phyloP scores from a whole-genome alignment of 2,888 invertebrate genomes.

The Drosophila pseudotalamancana region DNA sequence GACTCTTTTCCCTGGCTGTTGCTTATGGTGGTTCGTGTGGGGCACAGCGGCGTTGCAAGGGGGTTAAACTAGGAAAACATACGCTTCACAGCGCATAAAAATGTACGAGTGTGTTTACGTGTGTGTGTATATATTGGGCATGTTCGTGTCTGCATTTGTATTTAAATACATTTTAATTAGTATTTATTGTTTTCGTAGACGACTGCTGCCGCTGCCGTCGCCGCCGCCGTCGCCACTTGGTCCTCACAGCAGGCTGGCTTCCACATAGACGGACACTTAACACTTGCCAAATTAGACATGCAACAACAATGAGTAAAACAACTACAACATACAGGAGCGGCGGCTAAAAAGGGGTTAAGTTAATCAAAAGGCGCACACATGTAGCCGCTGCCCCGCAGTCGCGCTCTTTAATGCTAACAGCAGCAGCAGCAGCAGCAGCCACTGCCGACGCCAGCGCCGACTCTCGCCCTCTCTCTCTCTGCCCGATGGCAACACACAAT shows the following conservation, averaged over 20 bases:
- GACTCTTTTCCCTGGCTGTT: conserved; percentile 31
- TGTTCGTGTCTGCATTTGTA: conserved; percentile 58
- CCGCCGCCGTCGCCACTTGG: conserved; percentile 8
- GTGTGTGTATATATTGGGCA: conserved; percentile 18
- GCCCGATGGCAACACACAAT: conserved; percentile 45
- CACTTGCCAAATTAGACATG: conserved; percentile 77
- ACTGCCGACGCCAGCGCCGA: not conserved
- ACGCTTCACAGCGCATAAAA: conserved; percentile 57
- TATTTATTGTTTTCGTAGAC: conserved; percentile 72
- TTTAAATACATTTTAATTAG: conserved; percentile 78
- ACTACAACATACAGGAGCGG: conserved; percentile 10
- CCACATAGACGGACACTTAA: conserved; percentile 47
- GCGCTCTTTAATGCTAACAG: too few species aligned
- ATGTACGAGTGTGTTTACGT: conserved; percentile 17
- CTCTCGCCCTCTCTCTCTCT: not conserved
- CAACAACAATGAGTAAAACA: conserved; percentile 45
- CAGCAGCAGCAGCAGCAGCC: too few species aligned
- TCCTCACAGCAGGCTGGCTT: not conserved
- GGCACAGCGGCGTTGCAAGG: not conserved
- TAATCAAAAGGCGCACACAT: conserved; percentile 55
- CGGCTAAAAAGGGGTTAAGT: conserved; percentile 56
- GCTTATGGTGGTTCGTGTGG: conserved; percentile 1
- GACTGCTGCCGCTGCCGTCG: conserved; percentile 19
- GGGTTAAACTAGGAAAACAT: conserved; percentile 39
- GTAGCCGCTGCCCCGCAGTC: not conserved